Conservation (phyloP, 2,113 vertebrate species). For the Coptodon bakossiorum region DNA sequence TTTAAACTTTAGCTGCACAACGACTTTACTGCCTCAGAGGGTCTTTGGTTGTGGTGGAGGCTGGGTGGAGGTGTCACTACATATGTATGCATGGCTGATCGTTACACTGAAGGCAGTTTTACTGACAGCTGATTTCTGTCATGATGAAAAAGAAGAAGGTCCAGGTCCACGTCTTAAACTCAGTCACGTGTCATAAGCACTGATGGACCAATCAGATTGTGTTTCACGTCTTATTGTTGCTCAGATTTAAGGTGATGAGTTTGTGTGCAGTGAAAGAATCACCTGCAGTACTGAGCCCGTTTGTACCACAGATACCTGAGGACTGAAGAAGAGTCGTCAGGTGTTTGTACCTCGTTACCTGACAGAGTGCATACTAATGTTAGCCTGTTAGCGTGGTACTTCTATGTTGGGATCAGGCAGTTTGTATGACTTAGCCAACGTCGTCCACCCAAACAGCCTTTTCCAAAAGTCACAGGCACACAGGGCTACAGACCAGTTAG, state of each 20-base stretch:
- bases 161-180: not conserved
- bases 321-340: not conserved
- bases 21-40: not conserved
- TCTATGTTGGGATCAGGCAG: not conserved
- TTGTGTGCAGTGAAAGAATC: not conserved
- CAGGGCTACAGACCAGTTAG: not conserved
- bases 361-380: not conserved
- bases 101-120: not conserved
- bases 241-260: not conserved
- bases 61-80: not conserved
- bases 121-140: not conserved
- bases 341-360: not conserved
- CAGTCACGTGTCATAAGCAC: not conserved
- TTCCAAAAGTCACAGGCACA: not conserved
- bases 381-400: not conserved
- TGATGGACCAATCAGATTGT: not conserved
- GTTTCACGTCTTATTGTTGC: not conserved
- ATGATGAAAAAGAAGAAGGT: accelerated
- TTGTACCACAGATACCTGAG: not conserved
- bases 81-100: not conserved
- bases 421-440: accelerated
- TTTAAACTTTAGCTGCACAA: not conserved
- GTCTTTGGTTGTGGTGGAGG: not conserved
- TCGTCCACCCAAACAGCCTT: not conserved
- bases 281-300: not conserved